A percentile compares a stretch with the other conserved stretches of the same genome.
phyloP scores from a whole-genome alignment of 2,888 invertebrate species.

The Amiota mariae region DNA sequence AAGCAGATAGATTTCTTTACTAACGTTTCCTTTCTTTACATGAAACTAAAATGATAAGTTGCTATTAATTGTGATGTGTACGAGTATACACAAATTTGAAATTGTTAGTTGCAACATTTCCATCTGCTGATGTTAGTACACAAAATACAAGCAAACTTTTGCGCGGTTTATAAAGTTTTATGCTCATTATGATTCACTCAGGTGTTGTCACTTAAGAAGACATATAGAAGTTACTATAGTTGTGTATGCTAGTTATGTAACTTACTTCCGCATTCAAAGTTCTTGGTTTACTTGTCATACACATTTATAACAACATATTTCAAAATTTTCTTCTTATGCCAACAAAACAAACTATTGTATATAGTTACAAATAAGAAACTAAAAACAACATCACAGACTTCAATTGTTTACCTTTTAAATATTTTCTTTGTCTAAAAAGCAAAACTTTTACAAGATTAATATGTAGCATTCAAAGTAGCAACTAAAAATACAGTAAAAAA shows the following conservation, averaged over 20 bases:
- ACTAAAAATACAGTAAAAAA: not conserved
- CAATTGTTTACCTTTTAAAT: conserved; percentile 19
- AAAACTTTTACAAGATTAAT: conserved; percentile 29
- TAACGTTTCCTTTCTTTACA: no score
- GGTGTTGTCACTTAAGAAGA: conserved; percentile 25
- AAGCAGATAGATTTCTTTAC: no score
- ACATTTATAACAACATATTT: conserved; percentile 17
- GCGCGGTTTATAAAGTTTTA: not conserved
- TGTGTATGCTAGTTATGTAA: conserved; percentile 6
- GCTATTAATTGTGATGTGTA: no score
- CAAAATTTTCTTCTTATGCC: conserved; percentile 16
- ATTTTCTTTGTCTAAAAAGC: not conserved
- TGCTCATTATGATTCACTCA: conserved; percentile 28
- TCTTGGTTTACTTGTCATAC: conserved; percentile 16
- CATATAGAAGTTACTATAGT: not conserved
- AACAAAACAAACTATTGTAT: conserved; percentile 2
- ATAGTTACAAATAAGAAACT: not conserved
- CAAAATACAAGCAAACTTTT: not conserved
- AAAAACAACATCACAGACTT: conserved; percentile 9
- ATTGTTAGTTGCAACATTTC: no score
- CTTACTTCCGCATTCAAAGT: conserved; percentile 6
- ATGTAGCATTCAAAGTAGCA: conserved; percentile 7
- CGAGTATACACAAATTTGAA: no score
- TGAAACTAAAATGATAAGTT: no score
- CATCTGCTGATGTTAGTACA: not conserved